Conservation (phyloP, 2,888 invertebrate species). For the Dexiosoma caninum region DNA sequence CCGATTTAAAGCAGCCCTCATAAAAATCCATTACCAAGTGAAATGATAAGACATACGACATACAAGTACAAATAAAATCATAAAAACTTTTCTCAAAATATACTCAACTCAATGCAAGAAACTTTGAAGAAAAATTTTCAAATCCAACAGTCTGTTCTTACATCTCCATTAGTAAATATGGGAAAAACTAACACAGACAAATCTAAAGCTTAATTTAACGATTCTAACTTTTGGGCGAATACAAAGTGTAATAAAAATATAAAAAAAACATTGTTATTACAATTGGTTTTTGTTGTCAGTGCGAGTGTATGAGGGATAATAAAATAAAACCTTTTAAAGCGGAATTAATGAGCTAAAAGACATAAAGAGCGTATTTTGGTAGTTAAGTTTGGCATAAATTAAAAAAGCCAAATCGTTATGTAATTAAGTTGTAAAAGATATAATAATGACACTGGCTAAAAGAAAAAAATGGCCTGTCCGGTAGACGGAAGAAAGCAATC, state of each 20-base stretch:
- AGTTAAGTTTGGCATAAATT: slow-evolving; percentile 40
- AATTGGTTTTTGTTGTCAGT: not conserved
- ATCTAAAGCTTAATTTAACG: not conserved
- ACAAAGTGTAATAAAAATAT: no score
- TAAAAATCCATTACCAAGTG: not conserved
- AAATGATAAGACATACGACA: no score
- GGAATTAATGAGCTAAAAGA: not conserved
- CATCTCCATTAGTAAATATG: not conserved
- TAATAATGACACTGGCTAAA: slow-evolving; percentile 19
- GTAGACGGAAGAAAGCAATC: not conserved
- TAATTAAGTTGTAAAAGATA: slow-evolving; percentile 50
- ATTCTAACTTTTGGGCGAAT: not conserved
- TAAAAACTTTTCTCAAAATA: not conserved
- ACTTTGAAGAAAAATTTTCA: not conserved
- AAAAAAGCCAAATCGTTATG: slow-evolving; percentile 21
- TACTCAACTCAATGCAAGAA: not conserved
- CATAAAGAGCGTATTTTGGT: slow-evolving; percentile 41
- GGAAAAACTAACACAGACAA: not conserved
- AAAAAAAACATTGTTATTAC: not conserved
- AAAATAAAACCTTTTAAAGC: not conserved
- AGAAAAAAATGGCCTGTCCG: not conserved
- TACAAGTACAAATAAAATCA: not conserved
- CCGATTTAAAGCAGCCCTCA: no score
- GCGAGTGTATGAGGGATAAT: not conserved
- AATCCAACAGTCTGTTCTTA: not conserved